Percentiles rank a stretch among this genome's conserved stretches.
phyloP scores from a whole-genome alignment of 2,888 invertebrate species.

The Leucoptera coffeella region DNA sequence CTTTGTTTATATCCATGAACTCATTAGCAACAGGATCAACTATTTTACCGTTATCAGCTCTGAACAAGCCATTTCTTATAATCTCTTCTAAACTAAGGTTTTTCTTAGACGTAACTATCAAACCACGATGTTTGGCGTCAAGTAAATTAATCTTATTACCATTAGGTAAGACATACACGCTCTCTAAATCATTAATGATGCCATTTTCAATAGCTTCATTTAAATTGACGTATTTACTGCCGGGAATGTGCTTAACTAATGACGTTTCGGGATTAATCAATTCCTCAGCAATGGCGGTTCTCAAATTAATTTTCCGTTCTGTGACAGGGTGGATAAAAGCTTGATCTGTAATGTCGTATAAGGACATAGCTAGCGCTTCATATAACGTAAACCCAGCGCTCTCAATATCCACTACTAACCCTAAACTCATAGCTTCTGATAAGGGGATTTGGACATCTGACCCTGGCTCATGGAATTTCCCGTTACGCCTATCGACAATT shows the following conservation, averaged over 20 bases:
- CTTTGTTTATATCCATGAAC: constrained; percentile 65
- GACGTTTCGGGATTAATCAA: constrained; percentile 72
- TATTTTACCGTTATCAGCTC: constrained; percentile 73
- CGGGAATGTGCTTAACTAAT: constrained; percentile 63
- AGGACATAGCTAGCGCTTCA: constrained; percentile 71
- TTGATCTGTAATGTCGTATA: constrained; percentile 63
- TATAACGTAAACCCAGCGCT: constrained; percentile 75
- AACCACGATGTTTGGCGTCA: constrained; percentile 67
- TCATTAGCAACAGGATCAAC: constrained; percentile 73
- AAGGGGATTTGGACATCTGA: constrained; percentile 61
- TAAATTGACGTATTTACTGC: constrained; percentile 65
- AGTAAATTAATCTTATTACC: constrained; percentile 62
- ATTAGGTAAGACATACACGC: constrained; percentile 57
- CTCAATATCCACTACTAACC: constrained; percentile 81
- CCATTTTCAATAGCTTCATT: constrained; percentile 64
- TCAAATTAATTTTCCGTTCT: constrained; percentile 65
- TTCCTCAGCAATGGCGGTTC: constrained; percentile 68
- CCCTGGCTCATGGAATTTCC: constrained; percentile 69
- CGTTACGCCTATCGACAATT: constrained; percentile 73
- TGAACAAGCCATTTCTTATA: constrained; percentile 68
- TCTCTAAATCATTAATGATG: constrained; percentile 60
- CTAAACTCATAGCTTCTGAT: constrained; percentile 68
- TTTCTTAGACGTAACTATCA: constrained; percentile 69
- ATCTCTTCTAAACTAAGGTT: constrained; percentile 71
- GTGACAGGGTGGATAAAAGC: constrained; percentile 72